These are phyloP conservation scores for Micrastur ruficollis DNA, from an alignment of 2,797 vertebrate species.

Conservation along the genomic window DNA sequence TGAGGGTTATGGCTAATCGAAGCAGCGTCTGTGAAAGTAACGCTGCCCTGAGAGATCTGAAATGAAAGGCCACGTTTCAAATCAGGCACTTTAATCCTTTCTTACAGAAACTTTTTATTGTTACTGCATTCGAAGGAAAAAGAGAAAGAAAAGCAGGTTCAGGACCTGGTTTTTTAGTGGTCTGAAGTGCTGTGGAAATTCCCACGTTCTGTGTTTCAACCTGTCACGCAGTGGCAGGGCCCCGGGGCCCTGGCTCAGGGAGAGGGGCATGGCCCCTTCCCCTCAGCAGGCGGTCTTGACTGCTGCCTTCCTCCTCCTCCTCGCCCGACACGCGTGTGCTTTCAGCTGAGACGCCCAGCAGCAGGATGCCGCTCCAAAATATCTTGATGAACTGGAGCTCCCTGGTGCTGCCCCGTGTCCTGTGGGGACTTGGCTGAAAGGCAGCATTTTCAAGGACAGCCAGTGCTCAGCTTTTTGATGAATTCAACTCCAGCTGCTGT, in stretches of 20 bases:
- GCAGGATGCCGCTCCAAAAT: not conserved
- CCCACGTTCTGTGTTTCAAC: not conserved
- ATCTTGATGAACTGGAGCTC: not conserved
- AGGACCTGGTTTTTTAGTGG: not conserved
- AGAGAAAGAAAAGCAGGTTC: not conserved
- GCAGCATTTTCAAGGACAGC: not conserved
- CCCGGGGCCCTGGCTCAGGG: not conserved
- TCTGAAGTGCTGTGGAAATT: not conserved
- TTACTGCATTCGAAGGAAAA: not conserved
- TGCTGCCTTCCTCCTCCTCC: not conserved
- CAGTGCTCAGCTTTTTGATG: not conserved
- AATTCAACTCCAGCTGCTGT: not conserved
- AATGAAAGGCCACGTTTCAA: not conserved
- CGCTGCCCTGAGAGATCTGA: not conserved
- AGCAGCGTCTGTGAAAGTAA: not conserved
- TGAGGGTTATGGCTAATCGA: not conserved
- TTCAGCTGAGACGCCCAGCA: not conserved
- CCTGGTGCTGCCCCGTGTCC: not conserved
- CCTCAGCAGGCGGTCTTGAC: not conserved
- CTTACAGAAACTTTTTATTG: not conserved
- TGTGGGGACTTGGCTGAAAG: not conserved
- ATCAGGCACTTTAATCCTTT: not conserved
- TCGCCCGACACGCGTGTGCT: rapidly evolving
- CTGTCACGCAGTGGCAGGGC: not conserved
- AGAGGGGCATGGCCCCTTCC: not conserved